Percentiles rank a stretch among this genome's conserved stretches.
Conservation (phyloP, 2,888 invertebrate genomes). For the Isotomurus palustris region DNA sequence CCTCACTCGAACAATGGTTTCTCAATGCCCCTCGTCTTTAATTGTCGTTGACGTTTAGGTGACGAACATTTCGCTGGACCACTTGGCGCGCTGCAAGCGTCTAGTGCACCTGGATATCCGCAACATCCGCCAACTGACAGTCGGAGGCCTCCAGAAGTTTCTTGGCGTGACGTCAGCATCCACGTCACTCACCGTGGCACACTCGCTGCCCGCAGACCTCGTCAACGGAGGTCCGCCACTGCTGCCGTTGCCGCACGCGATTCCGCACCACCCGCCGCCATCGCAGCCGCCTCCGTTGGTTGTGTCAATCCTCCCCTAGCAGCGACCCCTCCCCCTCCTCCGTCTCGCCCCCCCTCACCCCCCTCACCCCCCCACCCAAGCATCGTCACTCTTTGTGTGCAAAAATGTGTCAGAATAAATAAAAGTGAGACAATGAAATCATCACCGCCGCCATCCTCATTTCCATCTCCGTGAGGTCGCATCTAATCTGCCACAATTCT, state of each 20-base stretch:
- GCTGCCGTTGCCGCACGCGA: neutral
- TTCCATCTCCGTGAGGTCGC: no score
- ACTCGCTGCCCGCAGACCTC: constrained; percentile 1
- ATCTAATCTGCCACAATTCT: no score
- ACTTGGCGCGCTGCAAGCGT: constrained; percentile 51
- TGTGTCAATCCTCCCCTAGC: neutral
- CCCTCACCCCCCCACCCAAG: no score
- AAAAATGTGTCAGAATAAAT: no score
- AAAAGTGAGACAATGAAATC: no score
- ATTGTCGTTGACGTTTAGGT: no score
- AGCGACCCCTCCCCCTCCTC: neutral
- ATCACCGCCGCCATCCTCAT: no score
- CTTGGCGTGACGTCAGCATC: no score
- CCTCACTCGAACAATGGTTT: no score
- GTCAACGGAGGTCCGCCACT: constrained; percentile 4
- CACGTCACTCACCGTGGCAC: constrained; percentile 5
- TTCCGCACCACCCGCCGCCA: neutral
- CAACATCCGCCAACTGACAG: constrained; percentile 40
- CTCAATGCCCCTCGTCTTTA: no score
- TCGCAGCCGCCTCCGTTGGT: neutral
- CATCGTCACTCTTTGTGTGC: no score
- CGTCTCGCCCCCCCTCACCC: no score
- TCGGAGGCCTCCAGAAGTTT: constrained; percentile 38
- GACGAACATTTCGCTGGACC: constrained; percentile 76
- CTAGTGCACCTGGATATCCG: constrained; percentile 51